phyloP scores from a whole-genome alignment of 2,797 vertebrate species.

The Amniataba percoides region DNA sequence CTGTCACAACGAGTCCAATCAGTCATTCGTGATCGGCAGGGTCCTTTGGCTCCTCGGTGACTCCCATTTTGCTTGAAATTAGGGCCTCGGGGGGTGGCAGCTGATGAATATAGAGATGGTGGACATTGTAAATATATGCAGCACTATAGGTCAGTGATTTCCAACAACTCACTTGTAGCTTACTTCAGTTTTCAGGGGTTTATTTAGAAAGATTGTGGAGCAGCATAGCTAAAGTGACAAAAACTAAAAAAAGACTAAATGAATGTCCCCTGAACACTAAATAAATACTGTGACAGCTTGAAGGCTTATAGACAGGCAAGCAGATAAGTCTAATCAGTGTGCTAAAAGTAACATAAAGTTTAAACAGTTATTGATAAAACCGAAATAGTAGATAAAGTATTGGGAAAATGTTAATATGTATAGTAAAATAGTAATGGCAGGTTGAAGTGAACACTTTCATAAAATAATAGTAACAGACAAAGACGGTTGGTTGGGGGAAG shows the following conservation, averaged over 20 bases:
- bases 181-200: neutral
- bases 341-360: neutral
- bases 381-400: neutral
- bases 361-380: neutral
- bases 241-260: neutral
- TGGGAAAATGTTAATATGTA: neutral
- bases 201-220: neutral
- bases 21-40: constrained; percentile 67
- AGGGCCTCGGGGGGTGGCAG: constrained; percentile 42
- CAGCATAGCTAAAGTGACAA: neutral
- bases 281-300: neutral
- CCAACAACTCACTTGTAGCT: neutral
- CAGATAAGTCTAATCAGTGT: neutral
- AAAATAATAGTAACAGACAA: neutral
- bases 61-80: constrained; percentile 47
- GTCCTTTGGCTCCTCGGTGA: constrained; percentile 48
- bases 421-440: neutral
- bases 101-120: constrained; percentile 52
- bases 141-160: neutral
- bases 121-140: neutral
- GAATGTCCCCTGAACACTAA: neutral
- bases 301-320: neutral
- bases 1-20: constrained; percentile 74
- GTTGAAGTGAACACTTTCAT: neutral
- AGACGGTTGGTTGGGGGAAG: neutral